Percentiles rank a stretch among this genome's conserved stretches.
These are phyloP conservation scores for Hermaeophaga mercurialis DNA, from an alignment of 2,888 invertebrate genomes.

Conservation along the genomic window DNA sequence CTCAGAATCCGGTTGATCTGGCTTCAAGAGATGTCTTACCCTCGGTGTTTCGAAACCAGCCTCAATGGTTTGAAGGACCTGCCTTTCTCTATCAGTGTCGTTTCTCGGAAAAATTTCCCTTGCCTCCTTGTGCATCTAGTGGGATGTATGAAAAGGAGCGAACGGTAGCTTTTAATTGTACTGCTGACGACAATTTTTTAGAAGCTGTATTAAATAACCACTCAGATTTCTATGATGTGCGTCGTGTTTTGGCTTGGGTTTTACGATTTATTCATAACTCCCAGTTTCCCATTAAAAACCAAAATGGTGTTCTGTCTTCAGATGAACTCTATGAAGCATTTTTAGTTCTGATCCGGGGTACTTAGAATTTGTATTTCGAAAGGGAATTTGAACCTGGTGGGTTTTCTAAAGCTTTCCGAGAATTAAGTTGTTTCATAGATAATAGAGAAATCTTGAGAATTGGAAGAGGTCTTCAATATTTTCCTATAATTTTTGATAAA, in stretches of 20 bases:
- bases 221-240: not conserved
- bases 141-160: not conserved
- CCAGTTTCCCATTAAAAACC: not conserved
- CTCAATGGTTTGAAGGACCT: not conserved
- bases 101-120: not conserved
- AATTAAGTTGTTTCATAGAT: slow-evolving; percentile 8
- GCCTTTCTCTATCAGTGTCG: not conserved
- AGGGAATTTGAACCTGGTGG: not conserved
- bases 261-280: not conserved
- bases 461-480: not conserved
- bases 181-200: not conserved
- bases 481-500: slow-evolving; percentile 18
- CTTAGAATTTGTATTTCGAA: not conserved
- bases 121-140: not conserved
- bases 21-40: not conserved
- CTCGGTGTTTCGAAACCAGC: not conserved
- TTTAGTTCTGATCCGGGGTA: not conserved
- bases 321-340: not conserved
- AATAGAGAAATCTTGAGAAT: slow-evolving; percentile 5
- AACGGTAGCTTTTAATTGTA: not conserved
- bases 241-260: not conserved
- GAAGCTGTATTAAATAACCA: not conserved
- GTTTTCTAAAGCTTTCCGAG: not conserved
- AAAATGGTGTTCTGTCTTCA: not conserved
- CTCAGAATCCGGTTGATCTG: not conserved